These are phyloP conservation scores for Polia nebulosa DNA, from an alignment of 2,888 invertebrate genomes.

Conservation along the genomic window DNA sequence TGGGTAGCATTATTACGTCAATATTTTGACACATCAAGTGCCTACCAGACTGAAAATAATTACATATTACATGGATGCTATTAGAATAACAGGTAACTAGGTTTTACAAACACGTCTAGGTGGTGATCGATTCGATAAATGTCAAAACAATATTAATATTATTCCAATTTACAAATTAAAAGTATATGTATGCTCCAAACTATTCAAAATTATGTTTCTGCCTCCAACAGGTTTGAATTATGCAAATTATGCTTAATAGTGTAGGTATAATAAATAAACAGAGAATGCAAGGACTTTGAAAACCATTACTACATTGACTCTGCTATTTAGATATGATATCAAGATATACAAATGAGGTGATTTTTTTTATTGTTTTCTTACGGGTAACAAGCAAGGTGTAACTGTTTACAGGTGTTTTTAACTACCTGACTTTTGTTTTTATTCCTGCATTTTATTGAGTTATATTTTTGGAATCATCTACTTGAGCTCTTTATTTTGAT, in stretches of 20 bases:
- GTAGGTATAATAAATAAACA: conserved; percentile 18
- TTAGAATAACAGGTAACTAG: background rate
- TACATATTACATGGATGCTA: background rate
- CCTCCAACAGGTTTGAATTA: conserved; percentile 36
- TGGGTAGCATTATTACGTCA: background rate
- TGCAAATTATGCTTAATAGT: conserved; percentile 36
- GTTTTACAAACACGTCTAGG: background rate
- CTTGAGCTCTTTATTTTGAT: no score
- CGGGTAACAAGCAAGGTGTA: conserved; percentile 19
- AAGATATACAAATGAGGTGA: conserved; percentile 7
- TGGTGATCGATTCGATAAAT: conserved; percentile 4
- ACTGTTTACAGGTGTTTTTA: conserved; percentile 16
- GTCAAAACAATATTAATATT: conserved; percentile 2
- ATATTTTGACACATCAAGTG: conserved; percentile 46
- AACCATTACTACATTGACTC: conserved; percentile 35
- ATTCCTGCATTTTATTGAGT: background rate
- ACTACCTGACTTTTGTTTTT: background rate
- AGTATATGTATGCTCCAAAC: background rate
- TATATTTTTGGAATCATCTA: no score
- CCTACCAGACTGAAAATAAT: conserved; percentile 8
- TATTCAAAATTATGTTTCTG: background rate
- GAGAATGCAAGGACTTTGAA: conserved; percentile 52
- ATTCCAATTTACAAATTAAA: conserved; percentile 2
- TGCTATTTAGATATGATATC: conserved; percentile 8
- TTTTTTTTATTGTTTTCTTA: conserved; percentile 9